A percentile compares a stretch with the other conserved stretches of the same genome.
Conservation (phyloP, 2,113 vertebrate genomes). For the Anas platyrhynchos region DNA sequence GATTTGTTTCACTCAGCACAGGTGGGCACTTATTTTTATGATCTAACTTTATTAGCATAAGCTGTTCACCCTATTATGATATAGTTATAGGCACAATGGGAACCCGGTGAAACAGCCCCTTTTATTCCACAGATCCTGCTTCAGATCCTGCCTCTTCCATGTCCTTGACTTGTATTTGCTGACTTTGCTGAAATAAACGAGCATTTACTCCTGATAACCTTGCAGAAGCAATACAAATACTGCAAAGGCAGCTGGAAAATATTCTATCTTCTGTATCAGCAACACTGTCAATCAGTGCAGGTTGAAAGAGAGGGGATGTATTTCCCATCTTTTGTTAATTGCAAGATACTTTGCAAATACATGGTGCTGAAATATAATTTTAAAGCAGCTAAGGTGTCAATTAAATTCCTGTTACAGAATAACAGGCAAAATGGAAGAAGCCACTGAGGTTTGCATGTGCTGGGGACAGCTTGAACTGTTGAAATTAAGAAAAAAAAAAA, state of each 20-base stretch:
- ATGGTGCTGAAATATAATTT: background rate
- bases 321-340: background rate
- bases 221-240: slow-evolving; percentile 37
- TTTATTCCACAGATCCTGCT: slow-evolving; percentile 54
- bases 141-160: slow-evolving; percentile 50
- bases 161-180: slow-evolving; percentile 59
- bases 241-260: slow-evolving; percentile 48
- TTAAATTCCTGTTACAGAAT: background rate
- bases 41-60: slow-evolving; percentile 67
- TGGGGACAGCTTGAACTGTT: background rate
- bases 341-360: slow-evolving; percentile 8
- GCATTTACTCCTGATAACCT: slow-evolving; percentile 56
- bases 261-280: background rate
- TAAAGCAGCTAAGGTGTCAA: background rate
- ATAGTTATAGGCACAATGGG: slow-evolving; percentile 45
- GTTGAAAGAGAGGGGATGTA: background rate
- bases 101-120: slow-evolving; percentile 32
- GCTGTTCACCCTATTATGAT: slow-evolving; percentile 42
- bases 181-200: slow-evolving; percentile 62
- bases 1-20: slow-evolving; percentile 61
- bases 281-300: slow-evolving; percentile 12
- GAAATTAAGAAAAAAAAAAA: background rate
- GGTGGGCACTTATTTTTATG: slow-evolving; percentile 60
- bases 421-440: background rate
- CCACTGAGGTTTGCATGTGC: background rate